These are phyloP conservation scores for Rhea americana DNA, from an alignment of 2,113 vertebrate species.

Conservation along the genomic window DNA sequence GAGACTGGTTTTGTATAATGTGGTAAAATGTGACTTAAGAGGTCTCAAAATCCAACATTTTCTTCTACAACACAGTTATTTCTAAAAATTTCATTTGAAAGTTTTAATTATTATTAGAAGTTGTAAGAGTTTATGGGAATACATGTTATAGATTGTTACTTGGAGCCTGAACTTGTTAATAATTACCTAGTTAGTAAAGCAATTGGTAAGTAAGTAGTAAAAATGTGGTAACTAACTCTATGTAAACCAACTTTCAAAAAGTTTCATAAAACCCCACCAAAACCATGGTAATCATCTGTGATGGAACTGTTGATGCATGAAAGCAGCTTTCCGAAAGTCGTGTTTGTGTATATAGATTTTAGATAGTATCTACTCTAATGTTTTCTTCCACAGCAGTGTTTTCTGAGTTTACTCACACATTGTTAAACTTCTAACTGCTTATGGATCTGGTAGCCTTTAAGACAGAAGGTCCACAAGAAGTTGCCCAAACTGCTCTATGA, in stretches of 20 bases:
- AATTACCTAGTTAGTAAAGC: background rate
- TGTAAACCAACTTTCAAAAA: background rate
- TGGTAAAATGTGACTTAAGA: background rate
- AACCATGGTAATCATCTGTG: fast-evolving
- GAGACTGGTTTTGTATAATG: background rate
- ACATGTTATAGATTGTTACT: no score
- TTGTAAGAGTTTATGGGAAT: background rate
- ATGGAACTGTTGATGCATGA: background rate
- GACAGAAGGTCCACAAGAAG: background rate
- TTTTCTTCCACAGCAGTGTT: background rate
- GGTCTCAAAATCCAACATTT: background rate
- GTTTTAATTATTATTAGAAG: background rate
- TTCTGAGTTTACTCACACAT: no score
- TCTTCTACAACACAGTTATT: background rate
- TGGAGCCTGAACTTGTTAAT: background rate
- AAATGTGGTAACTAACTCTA: background rate
- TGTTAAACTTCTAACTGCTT: background rate
- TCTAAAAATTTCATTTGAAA: background rate
- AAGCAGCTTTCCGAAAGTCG: background rate
- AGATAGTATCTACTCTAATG: no score
- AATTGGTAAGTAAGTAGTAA: background rate
- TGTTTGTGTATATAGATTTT: background rate
- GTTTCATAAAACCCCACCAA: background rate
- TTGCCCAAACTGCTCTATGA: background rate
- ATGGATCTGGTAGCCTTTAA: background rate